Base-by-base conservation (phyloP, 2,113 vertebrate genomes). In the Octodon degus region DNA sequence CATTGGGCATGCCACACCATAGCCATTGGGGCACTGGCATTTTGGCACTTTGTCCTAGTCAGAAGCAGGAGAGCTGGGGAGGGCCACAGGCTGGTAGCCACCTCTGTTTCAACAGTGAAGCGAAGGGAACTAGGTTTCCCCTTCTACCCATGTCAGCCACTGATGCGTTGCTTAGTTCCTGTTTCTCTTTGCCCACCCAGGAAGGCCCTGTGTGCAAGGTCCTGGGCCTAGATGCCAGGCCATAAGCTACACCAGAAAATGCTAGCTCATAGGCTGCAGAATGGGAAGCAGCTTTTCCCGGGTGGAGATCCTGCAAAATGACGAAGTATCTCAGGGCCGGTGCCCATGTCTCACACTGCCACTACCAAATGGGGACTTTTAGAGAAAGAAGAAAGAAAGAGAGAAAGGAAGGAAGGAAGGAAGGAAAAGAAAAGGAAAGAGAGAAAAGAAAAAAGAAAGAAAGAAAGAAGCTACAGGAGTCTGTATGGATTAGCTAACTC, bases 131-230 rank as follows among this genome's bases (percentile, higher is more conserved):
- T 55, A 58, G 83, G 67, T 93, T 81, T 91, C 83, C 86, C 89
- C 94, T 93, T 94, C 79, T 65, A 95, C 94, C 91, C 96, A 40
- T 87, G 63, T 70, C 8, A 22, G 67, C 76, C 72, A 76, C 94
- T 40, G 68, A 87, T 80, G 91, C 60, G 4, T 96, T 92, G 92
- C 96, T 95, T 96, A 80, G 68, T 96, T 94, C 97, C 95, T 83
- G 90, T 97, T 98, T 89, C 96, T 92, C 91, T 86, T 67, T n/a
- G 83, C 89, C 90, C 86, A 96, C 95, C 95, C 93, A 94, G 96
- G 77, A 92, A 94, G 94, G 77, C 43, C 27, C 89, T 89, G 89
- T 5, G 7, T 82, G 67, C 79, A 90, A 93, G 84, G 92, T 84
- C 84, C 83, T 40, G 17, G 86, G 96, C 70, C 76, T 87, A 67